Conservation (phyloP, 1,140 invertebrate genomes). For the Nephila pilipes region DNA sequence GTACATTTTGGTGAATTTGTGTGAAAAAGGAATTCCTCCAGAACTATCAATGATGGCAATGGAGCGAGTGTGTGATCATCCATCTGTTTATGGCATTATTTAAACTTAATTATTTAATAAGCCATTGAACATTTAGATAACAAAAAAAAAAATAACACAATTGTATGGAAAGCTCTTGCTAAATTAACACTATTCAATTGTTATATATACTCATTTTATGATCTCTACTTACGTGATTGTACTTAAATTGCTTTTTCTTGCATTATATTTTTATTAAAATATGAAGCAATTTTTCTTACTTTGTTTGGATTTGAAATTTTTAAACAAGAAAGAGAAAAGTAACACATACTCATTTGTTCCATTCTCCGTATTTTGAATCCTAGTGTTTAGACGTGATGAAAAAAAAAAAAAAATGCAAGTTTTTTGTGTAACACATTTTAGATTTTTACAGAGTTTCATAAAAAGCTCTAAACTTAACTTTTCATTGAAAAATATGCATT, state of each 20-base stretch:
- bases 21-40: conserved; percentile 79
- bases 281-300: background rate
- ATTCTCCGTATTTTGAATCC: no score
- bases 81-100: conserved; percentile 77
- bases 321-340: no score
- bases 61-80: conserved; percentile 78
- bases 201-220: no score
- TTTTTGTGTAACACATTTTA: no score
- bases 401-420: no score
- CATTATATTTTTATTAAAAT: background rate
- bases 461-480: no score
- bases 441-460: no score
- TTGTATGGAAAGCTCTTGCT: no score
- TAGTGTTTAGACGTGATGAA: no score
- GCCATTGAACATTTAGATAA: background rate
- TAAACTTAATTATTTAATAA: background rate
- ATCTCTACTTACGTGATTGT: background rate
- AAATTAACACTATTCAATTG: background rate
- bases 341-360: no score
- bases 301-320: background rate
- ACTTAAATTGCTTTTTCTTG: background rate
- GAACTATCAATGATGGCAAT: conserved; percentile 78
- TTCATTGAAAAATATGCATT: no score
- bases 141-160: no score
- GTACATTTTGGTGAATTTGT: conserved; percentile 83